These are phyloP conservation scores for Passer montanus DNA, from an alignment of 2,113 vertebrate species.

Conservation along the genomic window DNA sequence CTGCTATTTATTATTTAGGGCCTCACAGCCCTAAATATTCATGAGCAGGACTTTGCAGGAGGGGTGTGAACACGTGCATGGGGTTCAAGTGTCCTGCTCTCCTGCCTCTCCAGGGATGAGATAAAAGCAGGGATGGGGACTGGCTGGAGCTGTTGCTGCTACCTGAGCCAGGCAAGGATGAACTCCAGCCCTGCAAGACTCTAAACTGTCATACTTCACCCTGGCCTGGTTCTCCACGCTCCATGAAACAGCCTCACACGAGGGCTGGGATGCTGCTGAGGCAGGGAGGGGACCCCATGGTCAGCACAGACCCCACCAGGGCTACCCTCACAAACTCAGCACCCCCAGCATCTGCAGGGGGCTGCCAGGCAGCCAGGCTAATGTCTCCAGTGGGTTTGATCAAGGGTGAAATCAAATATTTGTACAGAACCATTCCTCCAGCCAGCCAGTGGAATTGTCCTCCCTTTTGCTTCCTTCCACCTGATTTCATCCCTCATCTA, in stretches of 20 bases:
- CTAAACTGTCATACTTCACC: neutral
- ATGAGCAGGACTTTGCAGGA: neutral
- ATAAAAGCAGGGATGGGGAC: neutral
- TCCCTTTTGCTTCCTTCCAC: neutral
- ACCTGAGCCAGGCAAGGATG: neutral
- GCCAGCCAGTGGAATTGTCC: neutral
- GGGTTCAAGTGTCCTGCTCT: neutral
- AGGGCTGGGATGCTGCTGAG: neutral
- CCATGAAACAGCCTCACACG: neutral
- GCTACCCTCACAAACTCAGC: neutral
- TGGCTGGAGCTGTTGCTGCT: neutral
- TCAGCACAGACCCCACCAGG: neutral
- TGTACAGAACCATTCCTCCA: neutral
- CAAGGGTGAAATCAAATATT: neutral
- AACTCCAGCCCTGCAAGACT: neutral
- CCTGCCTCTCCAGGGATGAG: neutral
- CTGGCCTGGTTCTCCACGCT: neutral
- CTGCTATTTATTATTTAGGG: neutral
- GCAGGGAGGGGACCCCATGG: neutral
- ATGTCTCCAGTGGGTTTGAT: neutral
- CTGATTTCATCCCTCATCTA: neutral
- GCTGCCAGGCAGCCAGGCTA: neutral
- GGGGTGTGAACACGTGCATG: rapidly evolving
- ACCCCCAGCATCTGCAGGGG: neutral
- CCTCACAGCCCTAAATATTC: neutral